Evolutionary conservation across 2,888 invertebrate species (phyloP), one percentile per base, ranked within the genome.

Genomic region (Aleiodes testaceus): DNA sequence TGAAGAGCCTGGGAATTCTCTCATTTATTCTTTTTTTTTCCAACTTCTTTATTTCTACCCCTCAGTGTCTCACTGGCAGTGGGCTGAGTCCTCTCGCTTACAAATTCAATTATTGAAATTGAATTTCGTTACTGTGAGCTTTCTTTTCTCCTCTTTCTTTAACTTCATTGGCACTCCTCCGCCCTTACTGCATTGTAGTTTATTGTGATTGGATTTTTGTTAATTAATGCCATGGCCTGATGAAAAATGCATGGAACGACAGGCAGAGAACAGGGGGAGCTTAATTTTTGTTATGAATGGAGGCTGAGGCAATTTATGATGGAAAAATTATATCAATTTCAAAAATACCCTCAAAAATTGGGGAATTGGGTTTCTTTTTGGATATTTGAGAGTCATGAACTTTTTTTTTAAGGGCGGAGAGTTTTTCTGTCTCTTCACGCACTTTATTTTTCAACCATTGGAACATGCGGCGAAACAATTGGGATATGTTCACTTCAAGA

Each of bases 21-120:
- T 36, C 36, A 11, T 11, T 36, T 26, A 2, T 36, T 36, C 9
- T 9, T 11, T 36, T 36, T 9, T 36, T 36, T 36, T 36, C 9
- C 7, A 6, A 20, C 42, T n/a, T 53, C 7, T 12, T n/a, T 63
- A 5, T 66, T 53, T 53, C 42, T 66, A 53, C 66, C 53, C 52
- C 42, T 22, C n/a, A 42, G 18, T 42, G 53, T 42, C 36, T 20
- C 20, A 11, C 30, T 50, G 18, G 18, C 52, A 36, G 9, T 50
- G 50, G 55, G 26, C 9, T 18, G 53, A 66, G 22, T 52, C 52
- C 36, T 66, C 59, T 59, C 59, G 42, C 53, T 14, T 42, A 52
- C 44, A 53, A 66, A 66, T 53, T 66, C 53, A 52, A 66, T 66
- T 66, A 66, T 53, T 44, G 53, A 52, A 26, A 66, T 66, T 66